phyloP scores from a whole-genome alignment of 23 tunicate species.

The Halocynthia roretzi region DNA sequence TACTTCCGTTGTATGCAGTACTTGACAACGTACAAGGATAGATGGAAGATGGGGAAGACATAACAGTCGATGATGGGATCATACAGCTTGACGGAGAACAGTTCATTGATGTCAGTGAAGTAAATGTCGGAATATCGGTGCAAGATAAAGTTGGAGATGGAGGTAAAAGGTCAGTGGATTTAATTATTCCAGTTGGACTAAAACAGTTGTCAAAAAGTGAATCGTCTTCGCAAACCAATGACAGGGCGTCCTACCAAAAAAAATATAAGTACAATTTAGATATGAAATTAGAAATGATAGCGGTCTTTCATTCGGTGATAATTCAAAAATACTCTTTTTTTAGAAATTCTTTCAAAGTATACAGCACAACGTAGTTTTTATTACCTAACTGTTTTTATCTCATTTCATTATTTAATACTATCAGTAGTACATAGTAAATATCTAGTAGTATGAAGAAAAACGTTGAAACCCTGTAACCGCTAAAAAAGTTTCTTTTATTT shows the following conservation, averaged over 20 bases:
- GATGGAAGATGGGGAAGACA: slow-evolving; percentile 21
- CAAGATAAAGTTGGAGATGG: background rate
- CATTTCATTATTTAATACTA: too few relatives aligned
- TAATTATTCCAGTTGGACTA: background rate
- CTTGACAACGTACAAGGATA: background rate
- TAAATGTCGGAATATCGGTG: background rate
- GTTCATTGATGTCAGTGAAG: slow-evolving; percentile 2
- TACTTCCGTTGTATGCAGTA: too few relatives aligned
- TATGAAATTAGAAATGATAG: too few relatives aligned
- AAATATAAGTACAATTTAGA: background rate
- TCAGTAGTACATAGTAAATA: too few relatives aligned
- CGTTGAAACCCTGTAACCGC: too few relatives aligned
- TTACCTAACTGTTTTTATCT: too few relatives aligned
- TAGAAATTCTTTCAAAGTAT: too few relatives aligned
- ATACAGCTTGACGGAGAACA: background rate
- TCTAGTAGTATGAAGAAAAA: too few relatives aligned
- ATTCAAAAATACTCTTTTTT: too few relatives aligned
- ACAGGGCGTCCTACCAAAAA: slow-evolving; percentile 56
- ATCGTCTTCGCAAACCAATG: slow-evolving; percentile 61
- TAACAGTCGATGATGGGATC: background rate
- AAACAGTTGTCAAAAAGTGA: slow-evolving; percentile 50
- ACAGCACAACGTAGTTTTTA: too few relatives aligned
- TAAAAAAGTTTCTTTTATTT: too few relatives aligned
- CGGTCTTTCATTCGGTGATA: too few relatives aligned
- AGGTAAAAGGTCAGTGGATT: slow-evolving; percentile 9